phyloP scores from a whole-genome alignment of 2,113 vertebrate genomes.

The Stigmatopora argus region DNA sequence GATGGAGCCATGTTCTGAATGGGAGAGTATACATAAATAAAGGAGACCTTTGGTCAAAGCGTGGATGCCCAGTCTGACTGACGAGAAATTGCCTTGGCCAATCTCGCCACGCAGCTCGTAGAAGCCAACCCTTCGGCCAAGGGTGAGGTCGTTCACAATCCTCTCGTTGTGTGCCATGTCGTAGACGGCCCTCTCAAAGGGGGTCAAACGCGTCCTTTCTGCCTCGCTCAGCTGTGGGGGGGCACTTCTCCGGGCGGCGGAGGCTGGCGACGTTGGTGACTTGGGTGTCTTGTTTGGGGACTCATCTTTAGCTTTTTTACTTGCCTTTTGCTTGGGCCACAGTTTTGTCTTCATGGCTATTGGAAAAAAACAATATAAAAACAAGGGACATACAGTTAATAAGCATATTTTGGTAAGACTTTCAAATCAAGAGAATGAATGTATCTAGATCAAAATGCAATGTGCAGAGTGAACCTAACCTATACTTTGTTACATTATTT shows the following conservation, averaged over 20 bases:
- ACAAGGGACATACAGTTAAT: background rate
- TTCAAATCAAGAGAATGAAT: background rate
- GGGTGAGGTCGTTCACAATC: conserved; percentile 55
- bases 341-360: conserved; percentile 42
- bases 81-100: conserved; percentile 72
- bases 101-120: conserved; percentile 74
- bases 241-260: background rate
- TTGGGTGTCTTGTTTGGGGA: conserved; percentile 14
- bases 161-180: conserved; percentile 69
- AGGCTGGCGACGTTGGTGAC: background rate
- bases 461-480: no score
- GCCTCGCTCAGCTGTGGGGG: conserved; percentile 41
- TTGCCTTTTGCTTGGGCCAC: conserved; percentile 50
- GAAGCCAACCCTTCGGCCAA: conserved; percentile 68
- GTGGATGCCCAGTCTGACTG: conserved; percentile 71
- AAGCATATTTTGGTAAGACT: background rate
- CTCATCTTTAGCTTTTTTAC: conserved; percentile 40
- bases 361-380: conserved; percentile 2
- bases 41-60: conserved; percentile 68
- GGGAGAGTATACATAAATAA: background rate
- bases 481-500: no score
- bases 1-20: conserved; percentile 4
- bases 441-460: background rate
- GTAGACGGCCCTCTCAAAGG: conserved; percentile 64
- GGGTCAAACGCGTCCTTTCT: conserved; percentile 52